These are phyloP conservation scores for Biston betularia DNA, from an alignment of 2,888 invertebrate genomes.

Conservation along the genomic window DNA sequence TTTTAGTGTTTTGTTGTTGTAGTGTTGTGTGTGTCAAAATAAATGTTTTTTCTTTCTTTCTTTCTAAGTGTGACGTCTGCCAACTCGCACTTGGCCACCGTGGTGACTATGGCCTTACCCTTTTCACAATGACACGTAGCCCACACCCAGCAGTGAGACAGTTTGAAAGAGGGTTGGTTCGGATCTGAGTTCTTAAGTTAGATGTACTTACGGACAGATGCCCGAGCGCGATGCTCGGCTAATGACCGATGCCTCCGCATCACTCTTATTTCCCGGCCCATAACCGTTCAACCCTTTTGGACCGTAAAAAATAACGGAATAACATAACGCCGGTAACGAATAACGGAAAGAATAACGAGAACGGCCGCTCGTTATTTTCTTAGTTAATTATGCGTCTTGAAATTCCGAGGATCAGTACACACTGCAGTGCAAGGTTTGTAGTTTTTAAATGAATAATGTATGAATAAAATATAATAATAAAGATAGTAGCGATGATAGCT, in stretches of 20 bases:
- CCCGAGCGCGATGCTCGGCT: background rate
- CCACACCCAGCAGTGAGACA: too few species aligned
- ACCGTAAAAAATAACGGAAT: conserved; percentile 42
- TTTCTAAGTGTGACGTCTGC: too few species aligned
- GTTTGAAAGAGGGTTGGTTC: background rate
- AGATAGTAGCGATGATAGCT: too few species aligned
- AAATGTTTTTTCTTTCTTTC: too few species aligned
- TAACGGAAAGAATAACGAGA: conserved; percentile 33
- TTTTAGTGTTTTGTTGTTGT: too few species aligned
- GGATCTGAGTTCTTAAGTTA: background rate
- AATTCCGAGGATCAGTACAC: conserved; percentile 8
- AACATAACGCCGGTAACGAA: conserved; percentile 34
- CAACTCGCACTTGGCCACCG: too few species aligned
- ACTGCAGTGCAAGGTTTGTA: background rate
- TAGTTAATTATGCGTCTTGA: conserved; percentile 38
- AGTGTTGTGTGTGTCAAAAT: too few species aligned
- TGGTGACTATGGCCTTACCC: too few species aligned
- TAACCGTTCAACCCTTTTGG: conserved; percentile 38
- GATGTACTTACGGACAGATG: conserved; percentile 6
- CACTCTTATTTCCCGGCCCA: conserved; percentile 24
- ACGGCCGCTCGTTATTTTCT: conserved; percentile 36
- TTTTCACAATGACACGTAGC: too few species aligned
- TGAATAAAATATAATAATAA: too few species aligned
- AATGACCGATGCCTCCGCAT: conserved; percentile 22
- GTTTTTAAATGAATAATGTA: background rate